Evolutionary conservation across 2,888 invertebrate species (phyloP).

Genomic region (Orthosia gothica): DNA sequence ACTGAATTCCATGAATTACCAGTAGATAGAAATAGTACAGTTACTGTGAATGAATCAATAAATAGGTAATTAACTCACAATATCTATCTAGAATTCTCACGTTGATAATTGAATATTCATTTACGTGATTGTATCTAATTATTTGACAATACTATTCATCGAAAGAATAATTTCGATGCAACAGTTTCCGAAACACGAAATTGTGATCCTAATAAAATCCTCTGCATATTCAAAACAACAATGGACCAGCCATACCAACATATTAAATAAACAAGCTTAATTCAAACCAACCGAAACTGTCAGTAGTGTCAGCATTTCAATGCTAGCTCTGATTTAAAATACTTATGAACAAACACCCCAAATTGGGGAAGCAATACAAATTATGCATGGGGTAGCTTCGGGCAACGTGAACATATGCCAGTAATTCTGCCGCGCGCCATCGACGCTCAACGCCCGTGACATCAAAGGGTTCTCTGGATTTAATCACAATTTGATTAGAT

Average conservation of each 20-base stretch:
- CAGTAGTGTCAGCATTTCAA: conserved; percentile 47
- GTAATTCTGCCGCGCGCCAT: conserved; percentile 57
- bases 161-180: background rate
- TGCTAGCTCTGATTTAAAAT: conserved; percentile 50
- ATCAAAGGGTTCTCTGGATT: conserved; percentile 78
- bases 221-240: conserved; percentile 26
- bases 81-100: conserved; percentile 7
- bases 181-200: conserved; percentile 6
- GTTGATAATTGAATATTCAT: background rate
- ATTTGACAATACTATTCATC: background rate
- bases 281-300: conserved; percentile 38
- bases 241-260: conserved; percentile 12
- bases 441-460: conserved; percentile 54
- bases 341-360: conserved; percentile 55
- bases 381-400: conserved; percentile 60
- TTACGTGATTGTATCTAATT: background rate
- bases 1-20: conserved; percentile 23
- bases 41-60: conserved; percentile 15
- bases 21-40: conserved; percentile 1
- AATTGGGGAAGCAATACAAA: conserved; percentile 61
- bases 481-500: conserved; percentile 80
- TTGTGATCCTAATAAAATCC: conserved; percentile 1
- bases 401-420: conserved; percentile 50
- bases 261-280: conserved; percentile 46
- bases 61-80: background rate